Percentiles rank a stretch among this genome's conserved stretches.
These are phyloP conservation scores for Lacanobia wlatinum DNA, from an alignment of 2,888 invertebrate genomes.

Conservation along the genomic window DNA sequence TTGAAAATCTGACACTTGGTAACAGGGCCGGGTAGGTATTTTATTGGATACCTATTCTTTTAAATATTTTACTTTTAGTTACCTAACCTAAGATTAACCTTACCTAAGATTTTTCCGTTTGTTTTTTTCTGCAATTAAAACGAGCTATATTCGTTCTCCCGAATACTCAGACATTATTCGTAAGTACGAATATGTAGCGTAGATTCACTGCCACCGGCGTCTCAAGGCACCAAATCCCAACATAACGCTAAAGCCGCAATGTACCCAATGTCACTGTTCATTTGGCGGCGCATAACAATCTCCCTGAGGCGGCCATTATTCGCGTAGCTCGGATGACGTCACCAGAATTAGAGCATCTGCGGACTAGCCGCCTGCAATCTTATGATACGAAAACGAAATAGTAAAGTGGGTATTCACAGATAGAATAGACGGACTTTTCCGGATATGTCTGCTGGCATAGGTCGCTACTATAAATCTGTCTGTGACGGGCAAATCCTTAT, in stretches of 20 bases:
- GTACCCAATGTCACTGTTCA: conserved; percentile 54
- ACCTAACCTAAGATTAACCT: too few species aligned
- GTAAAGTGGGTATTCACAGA: not conserved
- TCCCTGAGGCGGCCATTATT: conserved; percentile 70
- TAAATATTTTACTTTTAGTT: too few species aligned
- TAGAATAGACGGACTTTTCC: not conserved
- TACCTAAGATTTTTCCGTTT: not conserved
- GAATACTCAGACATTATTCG: too few species aligned
- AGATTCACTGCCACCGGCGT: too few species aligned
- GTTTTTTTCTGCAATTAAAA: not conserved
- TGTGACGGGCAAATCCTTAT: too few species aligned
- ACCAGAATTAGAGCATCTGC: conserved; percentile 70
- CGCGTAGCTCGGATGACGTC: conserved; percentile 68
- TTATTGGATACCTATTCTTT: not conserved
- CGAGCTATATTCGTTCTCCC: not conserved
- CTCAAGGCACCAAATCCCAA: conserved; percentile 7
- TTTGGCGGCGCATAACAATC: conserved; percentile 57
- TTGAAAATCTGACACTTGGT: not conserved
- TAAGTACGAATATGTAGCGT: too few species aligned
- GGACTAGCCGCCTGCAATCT: conserved; percentile 72
- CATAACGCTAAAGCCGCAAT: conserved; percentile 25
- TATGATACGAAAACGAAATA: conserved; percentile 66
- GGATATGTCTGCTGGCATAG: not conserved
- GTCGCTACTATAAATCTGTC: not conserved
- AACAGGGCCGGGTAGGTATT: not conserved